These are phyloP conservation scores for Rafetus swinhoei DNA, from an alignment of 2,113 vertebrate species.

Conservation along the genomic window DNA sequence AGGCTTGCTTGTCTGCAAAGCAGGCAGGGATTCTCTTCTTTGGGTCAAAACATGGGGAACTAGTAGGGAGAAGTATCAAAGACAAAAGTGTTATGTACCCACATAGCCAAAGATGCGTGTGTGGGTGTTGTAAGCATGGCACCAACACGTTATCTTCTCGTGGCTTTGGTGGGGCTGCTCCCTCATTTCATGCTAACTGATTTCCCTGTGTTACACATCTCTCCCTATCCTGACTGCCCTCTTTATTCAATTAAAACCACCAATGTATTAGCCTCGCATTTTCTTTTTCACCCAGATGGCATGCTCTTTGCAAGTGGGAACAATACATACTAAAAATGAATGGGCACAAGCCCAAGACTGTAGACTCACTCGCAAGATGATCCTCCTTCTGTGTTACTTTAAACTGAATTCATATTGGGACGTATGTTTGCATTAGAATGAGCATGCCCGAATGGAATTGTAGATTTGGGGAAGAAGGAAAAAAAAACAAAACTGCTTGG, in stretches of 20 bases:
- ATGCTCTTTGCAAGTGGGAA: background rate
- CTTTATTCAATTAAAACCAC: slow-evolving; percentile 44
- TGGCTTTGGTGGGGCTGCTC: background rate
- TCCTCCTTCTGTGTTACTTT: background rate
- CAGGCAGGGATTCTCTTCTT: background rate
- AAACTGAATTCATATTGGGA: background rate
- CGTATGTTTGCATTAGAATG: background rate
- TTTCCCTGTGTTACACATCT: slow-evolving; percentile 25
- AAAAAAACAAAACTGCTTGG: background rate
- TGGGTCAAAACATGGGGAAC: background rate
- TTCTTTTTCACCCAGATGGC: slow-evolving; percentile 53
- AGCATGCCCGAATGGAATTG: slow-evolving; percentile 17
- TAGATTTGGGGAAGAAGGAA: background rate
- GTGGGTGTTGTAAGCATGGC: background rate
- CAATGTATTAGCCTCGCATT: slow-evolving; percentile 39
- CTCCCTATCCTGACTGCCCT: background rate
- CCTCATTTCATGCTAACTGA: background rate
- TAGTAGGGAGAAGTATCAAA: background rate
- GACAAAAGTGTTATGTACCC: background rate
- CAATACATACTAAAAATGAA: slow-evolving; percentile 35
- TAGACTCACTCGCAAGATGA: background rate
- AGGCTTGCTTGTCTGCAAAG: background rate
- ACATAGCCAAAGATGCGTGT: background rate
- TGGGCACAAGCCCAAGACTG: slow-evolving; percentile 1
- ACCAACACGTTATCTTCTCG: background rate